Conservation (phyloP, 2,888 invertebrate species). For the Oscheius sp. region DNA sequence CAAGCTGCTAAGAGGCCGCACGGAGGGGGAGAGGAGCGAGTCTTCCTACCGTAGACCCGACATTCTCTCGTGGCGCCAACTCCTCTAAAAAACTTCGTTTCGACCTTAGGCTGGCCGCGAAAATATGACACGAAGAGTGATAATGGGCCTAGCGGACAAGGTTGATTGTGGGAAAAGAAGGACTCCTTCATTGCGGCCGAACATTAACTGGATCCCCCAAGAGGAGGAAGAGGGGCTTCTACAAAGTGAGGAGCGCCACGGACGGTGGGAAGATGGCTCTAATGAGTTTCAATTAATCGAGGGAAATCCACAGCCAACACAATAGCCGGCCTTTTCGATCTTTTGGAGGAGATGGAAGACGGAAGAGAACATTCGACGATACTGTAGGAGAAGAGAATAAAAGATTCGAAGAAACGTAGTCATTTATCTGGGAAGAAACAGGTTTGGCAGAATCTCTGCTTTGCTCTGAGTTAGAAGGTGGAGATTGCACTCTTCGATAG, state of each 20-base stretch:
- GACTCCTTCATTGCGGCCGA: neutral
- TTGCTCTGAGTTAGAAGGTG: no score
- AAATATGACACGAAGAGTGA: conserved; percentile 27
- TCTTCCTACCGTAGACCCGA: conserved; percentile 9
- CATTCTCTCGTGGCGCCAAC: neutral
- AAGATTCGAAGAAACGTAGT: no score
- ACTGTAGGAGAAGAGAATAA: no score
- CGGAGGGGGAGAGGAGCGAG: neutral
- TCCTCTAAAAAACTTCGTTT: conserved; percentile 8
- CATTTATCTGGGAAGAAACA: no score
- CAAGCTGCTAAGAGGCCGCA: neutral
- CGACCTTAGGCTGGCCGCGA: conserved; percentile 28
- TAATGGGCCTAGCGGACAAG: conserved; percentile 30
- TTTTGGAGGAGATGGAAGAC: no score
- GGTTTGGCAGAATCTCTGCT: no score
- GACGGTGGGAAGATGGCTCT: neutral
- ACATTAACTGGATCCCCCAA: neutral
- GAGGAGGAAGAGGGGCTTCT: neutral
- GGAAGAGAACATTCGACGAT: no score
- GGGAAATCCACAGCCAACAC: no score
- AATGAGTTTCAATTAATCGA: neutral
- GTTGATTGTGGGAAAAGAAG: conserved; percentile 25
- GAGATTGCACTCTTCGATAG: no score
- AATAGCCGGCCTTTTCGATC: no score
- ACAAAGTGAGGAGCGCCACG: neutral